Base-by-base conservation (phyloP, 2,888 invertebrate genomes). In the Listrodromus nycthemerus region DNA sequence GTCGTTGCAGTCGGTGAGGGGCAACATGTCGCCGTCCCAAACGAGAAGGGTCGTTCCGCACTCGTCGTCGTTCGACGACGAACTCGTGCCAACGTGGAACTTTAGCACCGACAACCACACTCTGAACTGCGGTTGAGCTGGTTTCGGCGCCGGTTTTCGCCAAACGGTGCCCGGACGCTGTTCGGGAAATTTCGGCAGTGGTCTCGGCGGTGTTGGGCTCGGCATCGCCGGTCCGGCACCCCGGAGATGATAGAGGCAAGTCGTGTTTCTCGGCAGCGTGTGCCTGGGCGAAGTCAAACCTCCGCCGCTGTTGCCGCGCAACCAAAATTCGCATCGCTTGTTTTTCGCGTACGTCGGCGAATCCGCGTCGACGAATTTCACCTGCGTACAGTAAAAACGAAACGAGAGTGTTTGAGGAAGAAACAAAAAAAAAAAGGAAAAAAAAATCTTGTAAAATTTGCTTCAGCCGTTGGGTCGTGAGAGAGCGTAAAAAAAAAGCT, bases 101-200 rank as follows among this genome's bases (percentile, higher is more conserved):
- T 97, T 98, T 87, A 97, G 94, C 89, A 98, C 96, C 6, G 97
- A 97, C 87, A 98, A 95, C 98, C 98, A 98, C 6, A 98, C 97
- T 87, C 96, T 95, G 91, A 97, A 97, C 86, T 97, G 95, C 5
- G 96, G 94, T 74, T 95, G 93, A 1, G 96, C 95, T 66, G 94
- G 92, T 69, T 94, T 94, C 52, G 95, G 94, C 0, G 94, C 94
- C 1, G 94, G 94, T 79, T 94, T 94, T 33, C 95, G 90, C 95
- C 95, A 95, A 19, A 92, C 92, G 5, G 92, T 92, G 24, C 92
- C 92, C 0, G 93, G 92, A 50, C 92, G 89, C 83, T 93, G 92
- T 70, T 92, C 92, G 0, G 93, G 93, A 77, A 93, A 93, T 85
- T 93, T 93, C n/a, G 93, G 92, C 81, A 93, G 84, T 30, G 93